Conservation (phyloP, 2,113 vertebrate genomes). For the Nycticryphes semicollaris region DNA sequence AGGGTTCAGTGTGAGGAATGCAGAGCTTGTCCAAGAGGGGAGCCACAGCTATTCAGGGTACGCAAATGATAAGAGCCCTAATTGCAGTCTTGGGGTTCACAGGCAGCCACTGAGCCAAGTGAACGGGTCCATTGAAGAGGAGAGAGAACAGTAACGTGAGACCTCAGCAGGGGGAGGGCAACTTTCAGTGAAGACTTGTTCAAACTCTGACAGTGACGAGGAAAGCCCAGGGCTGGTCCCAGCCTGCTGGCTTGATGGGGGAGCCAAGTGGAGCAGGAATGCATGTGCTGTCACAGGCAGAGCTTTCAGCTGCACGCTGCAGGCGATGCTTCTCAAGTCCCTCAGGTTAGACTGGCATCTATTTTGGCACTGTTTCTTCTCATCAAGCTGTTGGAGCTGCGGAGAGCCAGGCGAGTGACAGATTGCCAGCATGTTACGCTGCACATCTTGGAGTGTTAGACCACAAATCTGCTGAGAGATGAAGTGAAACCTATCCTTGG, state of each 20-base stretch:
- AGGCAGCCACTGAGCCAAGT: not conserved
- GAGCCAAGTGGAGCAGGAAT: slow-evolving; percentile 8
- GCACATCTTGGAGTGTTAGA: slow-evolving; percentile 58
- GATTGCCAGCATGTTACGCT: slow-evolving; percentile 37
- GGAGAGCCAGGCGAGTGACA: slow-evolving; percentile 46
- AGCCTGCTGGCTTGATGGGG: not conserved
- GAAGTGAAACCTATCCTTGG: not conserved
- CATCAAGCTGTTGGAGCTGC: slow-evolving; percentile 39
- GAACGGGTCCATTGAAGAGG: not conserved
- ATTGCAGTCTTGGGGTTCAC: not conserved
- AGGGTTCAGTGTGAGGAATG: slow-evolving; percentile 31
- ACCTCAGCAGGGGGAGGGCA: not conserved
- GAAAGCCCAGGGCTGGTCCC: not conserved
- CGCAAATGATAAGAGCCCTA: not conserved
- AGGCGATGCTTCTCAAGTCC: not conserved
- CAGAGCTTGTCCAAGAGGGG: not conserved
- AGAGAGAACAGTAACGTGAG: not conserved
- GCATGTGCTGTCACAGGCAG: not conserved
- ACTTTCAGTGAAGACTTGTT: not conserved
- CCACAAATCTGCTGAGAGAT: slow-evolving; percentile 63
- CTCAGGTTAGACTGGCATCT: not conserved
- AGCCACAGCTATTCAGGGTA: slow-evolving; percentile 18
- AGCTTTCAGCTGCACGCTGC: fast-evolving
- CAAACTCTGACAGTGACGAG: not conserved
- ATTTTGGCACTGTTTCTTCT: not conserved